These are phyloP conservation scores for Spinibarbus caldwelli DNA, from an alignment of 2,797 vertebrate genomes.

Conservation along the genomic window DNA sequence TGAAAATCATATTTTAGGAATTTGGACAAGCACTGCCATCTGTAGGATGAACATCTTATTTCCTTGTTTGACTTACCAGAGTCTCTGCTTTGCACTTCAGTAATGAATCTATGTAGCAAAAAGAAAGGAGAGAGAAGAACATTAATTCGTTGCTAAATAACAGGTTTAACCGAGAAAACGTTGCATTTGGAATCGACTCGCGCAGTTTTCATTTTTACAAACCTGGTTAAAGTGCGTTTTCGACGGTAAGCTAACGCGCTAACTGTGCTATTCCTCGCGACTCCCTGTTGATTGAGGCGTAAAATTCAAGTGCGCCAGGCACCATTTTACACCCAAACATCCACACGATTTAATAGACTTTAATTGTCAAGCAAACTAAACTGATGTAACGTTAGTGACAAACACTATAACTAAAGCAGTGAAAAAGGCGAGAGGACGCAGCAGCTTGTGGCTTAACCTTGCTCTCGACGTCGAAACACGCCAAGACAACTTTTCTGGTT, in stretches of 20 bases:
- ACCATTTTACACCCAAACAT: slow-evolving; percentile 14
- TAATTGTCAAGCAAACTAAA: not conserved
- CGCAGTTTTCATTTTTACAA: not conserved
- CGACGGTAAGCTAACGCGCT: slow-evolving; percentile 30
- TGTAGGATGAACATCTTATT: not conserved
- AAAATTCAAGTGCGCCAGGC: not conserved
- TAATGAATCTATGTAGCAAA: slow-evolving; percentile 77
- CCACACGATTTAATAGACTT: not conserved
- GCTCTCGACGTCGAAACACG: slow-evolving; percentile 5
- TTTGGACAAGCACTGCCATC: slow-evolving; percentile 14
- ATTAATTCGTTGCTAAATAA: not conserved
- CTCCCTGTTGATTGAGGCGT: slow-evolving; percentile 23
- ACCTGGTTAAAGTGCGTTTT: not conserved
- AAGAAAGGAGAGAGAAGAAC: not conserved
- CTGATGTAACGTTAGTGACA: not conserved
- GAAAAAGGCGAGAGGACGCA: not conserved
- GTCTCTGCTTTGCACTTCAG: slow-evolving; percentile 84
- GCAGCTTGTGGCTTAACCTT: slow-evolving; percentile 17
- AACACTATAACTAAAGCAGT: not conserved
- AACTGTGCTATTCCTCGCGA: not conserved
- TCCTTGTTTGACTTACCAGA: slow-evolving; percentile 74
- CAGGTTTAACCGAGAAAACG: not conserved
- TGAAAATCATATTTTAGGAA: slow-evolving; percentile 28
- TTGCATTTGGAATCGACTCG: not conserved
- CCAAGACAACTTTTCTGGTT: not conserved